Evolutionary conservation across 2,113 vertebrate genomes (phyloP), one percentile per base, ranked within the genome.

Genomic region (Hydrolagus affinis): DNA sequence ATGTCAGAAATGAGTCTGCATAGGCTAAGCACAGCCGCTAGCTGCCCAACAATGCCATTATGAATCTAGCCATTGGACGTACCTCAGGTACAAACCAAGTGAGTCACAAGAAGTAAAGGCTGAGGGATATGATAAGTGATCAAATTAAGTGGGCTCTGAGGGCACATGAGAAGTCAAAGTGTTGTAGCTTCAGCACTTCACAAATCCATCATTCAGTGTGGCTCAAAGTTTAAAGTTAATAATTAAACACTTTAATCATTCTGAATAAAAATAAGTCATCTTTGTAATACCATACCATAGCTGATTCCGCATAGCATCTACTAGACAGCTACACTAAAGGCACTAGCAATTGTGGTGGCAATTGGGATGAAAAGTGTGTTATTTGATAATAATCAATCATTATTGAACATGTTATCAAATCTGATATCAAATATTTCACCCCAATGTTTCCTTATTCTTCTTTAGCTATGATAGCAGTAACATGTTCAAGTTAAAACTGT

Each of bases 91-190:
- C 62, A 66, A 62, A n/a, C 28, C 30, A 62, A 68, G 8, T 23
- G 60, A 64, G 32, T 66, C 25, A 25, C 25, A 66, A 28, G 44
- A 44, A 44, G 44, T 66, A 68, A 32, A 19, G 62, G 28, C 28
- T 83, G 78, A 68, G 62, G 8, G 62, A 83, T 78, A 28, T 83
- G 28, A 68, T 83, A 83, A 83, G 28, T 66, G 78, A 83, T 83
- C 78, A 83, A 60, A 83, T 83, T 83, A 83, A 68, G 25, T 83
- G 62, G 60, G 19, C 30, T 68, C 62, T 19, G 23, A 12, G 25
- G 30, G 62, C 62, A 83, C 60, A 68, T 83, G 78, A 83, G 60
- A 83, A 83, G 28, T 68, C 62, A 66, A 66, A 83, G 62, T 2
- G 64, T 83, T 66, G 25, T 68, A 28, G 25, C 78, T 66, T 62